Evolutionary conservation across 2,113 vertebrate genomes (phyloP).

Genomic region (Pterophyllum scalare): DNA sequence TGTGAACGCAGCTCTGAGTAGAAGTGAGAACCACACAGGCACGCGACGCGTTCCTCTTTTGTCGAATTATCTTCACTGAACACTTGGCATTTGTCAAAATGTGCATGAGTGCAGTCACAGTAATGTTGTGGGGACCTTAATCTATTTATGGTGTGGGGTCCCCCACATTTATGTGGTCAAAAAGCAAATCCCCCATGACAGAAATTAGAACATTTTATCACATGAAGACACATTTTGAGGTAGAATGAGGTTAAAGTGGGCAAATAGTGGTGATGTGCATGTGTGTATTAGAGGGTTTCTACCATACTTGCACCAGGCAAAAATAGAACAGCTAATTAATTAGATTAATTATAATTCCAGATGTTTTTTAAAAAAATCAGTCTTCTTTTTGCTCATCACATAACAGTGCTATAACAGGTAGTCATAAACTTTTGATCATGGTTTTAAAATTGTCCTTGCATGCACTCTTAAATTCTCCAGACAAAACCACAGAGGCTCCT

Average conservation of each 20-base stretch:
- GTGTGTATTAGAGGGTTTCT: background rate
- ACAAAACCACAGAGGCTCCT: background rate
- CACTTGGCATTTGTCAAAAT: background rate
- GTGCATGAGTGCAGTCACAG: background rate
- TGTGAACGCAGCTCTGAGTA: slow-evolving; percentile 1
- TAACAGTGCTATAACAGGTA: no score
- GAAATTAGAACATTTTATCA: background rate
- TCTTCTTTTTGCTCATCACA: background rate
- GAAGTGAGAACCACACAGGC: background rate
- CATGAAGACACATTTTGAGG: background rate
- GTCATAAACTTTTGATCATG: background rate
- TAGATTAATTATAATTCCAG: background rate
- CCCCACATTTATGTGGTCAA: background rate
- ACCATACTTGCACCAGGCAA: background rate
- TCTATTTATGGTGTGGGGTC: background rate
- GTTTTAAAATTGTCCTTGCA: background rate
- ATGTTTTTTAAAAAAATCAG: background rate
- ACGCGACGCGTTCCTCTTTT: slow-evolving; percentile 14
- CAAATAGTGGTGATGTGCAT: background rate
- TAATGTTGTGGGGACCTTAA: background rate
- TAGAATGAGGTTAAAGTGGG: background rate
- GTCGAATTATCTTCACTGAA: slow-evolving; percentile 10
- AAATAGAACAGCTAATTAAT: background rate
- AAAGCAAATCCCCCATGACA: background rate
- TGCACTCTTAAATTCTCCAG: background rate